Conservation (phyloP, 2,888 invertebrate species). For the Rhagonycha lutea region DNA sequence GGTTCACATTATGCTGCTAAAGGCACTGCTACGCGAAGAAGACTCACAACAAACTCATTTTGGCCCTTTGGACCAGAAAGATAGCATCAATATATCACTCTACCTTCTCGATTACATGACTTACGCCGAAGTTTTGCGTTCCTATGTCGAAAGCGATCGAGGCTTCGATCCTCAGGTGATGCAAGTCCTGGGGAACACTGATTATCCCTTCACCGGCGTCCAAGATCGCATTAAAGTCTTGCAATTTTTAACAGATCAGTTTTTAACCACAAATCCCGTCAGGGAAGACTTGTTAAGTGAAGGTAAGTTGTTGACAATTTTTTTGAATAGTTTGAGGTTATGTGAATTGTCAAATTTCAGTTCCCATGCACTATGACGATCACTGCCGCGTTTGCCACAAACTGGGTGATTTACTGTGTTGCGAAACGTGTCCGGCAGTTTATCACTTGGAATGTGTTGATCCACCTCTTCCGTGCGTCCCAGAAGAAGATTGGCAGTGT, state of each 20-base stretch:
- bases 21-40: conserved; percentile 89
- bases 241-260: conserved; percentile 92
- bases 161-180: conserved; percentile 75
- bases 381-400: conserved; percentile 91
- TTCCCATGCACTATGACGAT: conserved; percentile 89
- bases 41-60: conserved; percentile 94
- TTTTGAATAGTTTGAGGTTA: neutral
- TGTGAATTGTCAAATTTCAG: conserved; percentile 49
- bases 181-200: conserved; percentile 70
- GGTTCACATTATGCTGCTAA: conserved; percentile 91
- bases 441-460: conserved; percentile 97
- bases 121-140: conserved; percentile 91
- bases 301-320: conserved; percentile 60
- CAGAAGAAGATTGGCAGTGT: conserved; percentile 98
- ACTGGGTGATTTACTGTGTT: conserved; percentile 92
- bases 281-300: conserved; percentile 92
- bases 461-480: conserved; percentile 91
- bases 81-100: conserved; percentile 91
- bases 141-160: conserved; percentile 90
- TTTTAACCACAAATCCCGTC: conserved; percentile 89
- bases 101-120: conserved; percentile 94
- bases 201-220: conserved; percentile 87
- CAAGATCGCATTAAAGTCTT: conserved; percentile 81
- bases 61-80: conserved; percentile 95
- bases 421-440: conserved; percentile 97